These are phyloP conservation scores for Lytechinus variegatus DNA, from an alignment of 35 echinoderm and acorn worm species.

Conservation along the genomic window DNA sequence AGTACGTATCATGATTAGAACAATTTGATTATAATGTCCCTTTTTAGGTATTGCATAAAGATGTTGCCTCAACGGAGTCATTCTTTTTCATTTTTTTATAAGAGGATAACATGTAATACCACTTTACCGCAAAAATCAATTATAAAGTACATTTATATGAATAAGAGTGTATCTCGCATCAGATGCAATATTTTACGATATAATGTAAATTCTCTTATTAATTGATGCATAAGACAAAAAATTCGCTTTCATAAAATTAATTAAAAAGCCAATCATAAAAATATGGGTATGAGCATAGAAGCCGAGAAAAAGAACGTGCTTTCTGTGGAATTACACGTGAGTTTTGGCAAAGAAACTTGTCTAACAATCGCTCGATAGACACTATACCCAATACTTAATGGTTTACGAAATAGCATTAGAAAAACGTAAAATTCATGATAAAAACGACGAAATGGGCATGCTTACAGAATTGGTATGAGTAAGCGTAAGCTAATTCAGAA, in stretches of 20 bases:
- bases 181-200: not conserved
- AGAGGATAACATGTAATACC: not conserved
- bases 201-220: not conserved
- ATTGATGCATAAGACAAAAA: not conserved
- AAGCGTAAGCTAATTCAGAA: constrained; percentile 18
- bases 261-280: not conserved
- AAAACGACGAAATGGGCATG: not conserved
- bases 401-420: not conserved
- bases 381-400: constrained; percentile 5
- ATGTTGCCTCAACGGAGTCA: not conserved
- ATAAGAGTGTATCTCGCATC: not conserved
- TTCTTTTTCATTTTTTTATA: not conserved
- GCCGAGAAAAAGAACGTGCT: not conserved
- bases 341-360: not conserved
- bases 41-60: not conserved
- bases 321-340: not conserved
- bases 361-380: not conserved
- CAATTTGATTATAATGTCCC: too few species aligned
- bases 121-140: not conserved
- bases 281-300: not conserved
- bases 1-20: too few species aligned
- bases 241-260: not conserved
- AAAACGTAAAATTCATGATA: not conserved
- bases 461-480: not conserved
- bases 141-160: not conserved